phyloP scores from a whole-genome alignment of 37 sponge, comb jelly and placozoan genomes.

The Aphrocallistes beatrix region DNA sequence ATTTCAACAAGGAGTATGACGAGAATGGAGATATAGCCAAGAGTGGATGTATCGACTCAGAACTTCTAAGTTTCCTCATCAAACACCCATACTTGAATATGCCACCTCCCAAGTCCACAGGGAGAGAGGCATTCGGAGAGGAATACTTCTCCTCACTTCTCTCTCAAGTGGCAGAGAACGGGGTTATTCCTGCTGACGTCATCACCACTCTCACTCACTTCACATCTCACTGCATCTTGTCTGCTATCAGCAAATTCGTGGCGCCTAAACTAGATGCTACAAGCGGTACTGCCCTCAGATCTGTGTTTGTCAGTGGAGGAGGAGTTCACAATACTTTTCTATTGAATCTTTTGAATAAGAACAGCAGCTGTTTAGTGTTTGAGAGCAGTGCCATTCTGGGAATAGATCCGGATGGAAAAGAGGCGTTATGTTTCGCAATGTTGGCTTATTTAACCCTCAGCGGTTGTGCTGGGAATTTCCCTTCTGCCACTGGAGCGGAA shows the following conservation, averaged over 20 bases:
- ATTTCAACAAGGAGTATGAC: slow-evolving; percentile 34
- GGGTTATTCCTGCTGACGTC: too few species aligned
- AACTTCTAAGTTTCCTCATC: slow-evolving; percentile 21
- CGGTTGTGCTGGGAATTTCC: slow-evolving; percentile 27
- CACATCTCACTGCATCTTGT: too few species aligned
- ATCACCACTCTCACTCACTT: not conserved
- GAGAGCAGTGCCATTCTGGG: slow-evolving; percentile 21
- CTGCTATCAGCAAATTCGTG: too few species aligned
- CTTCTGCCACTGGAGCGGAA: slow-evolving; percentile 44
- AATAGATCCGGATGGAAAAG: slow-evolving; percentile 47
- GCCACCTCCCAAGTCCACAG: slow-evolving; percentile 47
- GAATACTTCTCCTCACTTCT: not conserved
- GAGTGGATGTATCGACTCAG: slow-evolving; percentile 15
- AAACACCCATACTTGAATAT: slow-evolving; percentile 28
- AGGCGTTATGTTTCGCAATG: slow-evolving; percentile 56
- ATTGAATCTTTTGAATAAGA: slow-evolving; percentile 22
- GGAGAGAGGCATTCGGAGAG: slow-evolving; percentile 30
- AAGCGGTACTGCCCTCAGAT: not conserved
- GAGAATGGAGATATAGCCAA: slow-evolving; percentile 28
- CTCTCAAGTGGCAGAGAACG: not conserved
- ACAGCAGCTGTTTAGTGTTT: not conserved
- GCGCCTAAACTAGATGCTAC: too few species aligned
- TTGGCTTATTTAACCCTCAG: slow-evolving; percentile 33
- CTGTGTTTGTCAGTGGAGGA: slow-evolving; percentile 64
- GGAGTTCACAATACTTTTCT: slow-evolving; percentile 34